Evolutionary conservation across 2,113 vertebrate species (phyloP).

Genomic region (Phaethornis superciliosus): DNA sequence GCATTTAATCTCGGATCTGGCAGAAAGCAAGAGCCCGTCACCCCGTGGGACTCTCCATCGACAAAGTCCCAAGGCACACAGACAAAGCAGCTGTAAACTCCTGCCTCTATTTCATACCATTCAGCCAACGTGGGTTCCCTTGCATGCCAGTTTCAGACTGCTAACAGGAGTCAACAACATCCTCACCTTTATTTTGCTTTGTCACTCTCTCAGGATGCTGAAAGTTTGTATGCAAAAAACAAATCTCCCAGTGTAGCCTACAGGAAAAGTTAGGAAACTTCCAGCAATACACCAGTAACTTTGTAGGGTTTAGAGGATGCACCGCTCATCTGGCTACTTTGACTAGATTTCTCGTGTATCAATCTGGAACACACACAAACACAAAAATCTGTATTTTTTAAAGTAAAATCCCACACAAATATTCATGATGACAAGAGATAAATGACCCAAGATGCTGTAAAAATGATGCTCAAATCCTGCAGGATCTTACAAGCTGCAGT

Average conservation of each 20-base stretch:
- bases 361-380: neutral
- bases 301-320: neutral
- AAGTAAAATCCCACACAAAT: neutral
- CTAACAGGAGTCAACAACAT: neutral
- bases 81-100: neutral
- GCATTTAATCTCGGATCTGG: neutral
- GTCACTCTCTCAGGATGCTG: neutral
- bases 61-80: neutral
- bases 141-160: neutral
- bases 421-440: neutral
- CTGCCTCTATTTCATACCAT: accelerated
- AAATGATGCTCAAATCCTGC: neutral
- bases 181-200: neutral
- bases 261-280: neutral
- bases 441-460: neutral
- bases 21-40: neutral
- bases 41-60: neutral
- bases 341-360: neutral
- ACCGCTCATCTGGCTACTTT: neutral
- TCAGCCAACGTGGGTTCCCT: neutral
- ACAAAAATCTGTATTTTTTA: neutral
- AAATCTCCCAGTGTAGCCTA: accelerated
- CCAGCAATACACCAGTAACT: neutral
- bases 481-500: neutral
- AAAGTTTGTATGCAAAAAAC: accelerated